Base-by-base conservation (phyloP, 2,888 invertebrate genomes). In the Autographa gamma region DNA sequence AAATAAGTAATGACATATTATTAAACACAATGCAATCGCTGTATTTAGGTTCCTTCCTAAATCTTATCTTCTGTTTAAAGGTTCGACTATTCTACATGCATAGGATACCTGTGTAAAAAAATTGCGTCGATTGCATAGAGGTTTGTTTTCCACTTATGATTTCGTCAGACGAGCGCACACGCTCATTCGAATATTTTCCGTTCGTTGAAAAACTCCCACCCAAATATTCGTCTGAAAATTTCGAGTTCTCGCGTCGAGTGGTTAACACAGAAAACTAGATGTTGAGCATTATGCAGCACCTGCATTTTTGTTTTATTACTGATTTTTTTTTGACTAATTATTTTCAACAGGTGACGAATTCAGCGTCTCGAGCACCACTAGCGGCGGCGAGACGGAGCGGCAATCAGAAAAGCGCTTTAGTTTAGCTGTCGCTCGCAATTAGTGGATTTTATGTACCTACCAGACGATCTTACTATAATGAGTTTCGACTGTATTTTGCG, bases 321-420 rank as follows among this genome's bases (percentile, higher is more conserved):
- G 92, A 92, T 93, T 95, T 95, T 91, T 54, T 95, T 96, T 96
- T 96, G 95, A 94, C 96, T 96, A 96, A 96, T 96, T 96, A 96
- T 96, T 96, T 95, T 93, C 92, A 95, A 95, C 95, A 95, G 95
- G 95, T 95, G 95, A 95, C 95, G 95, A 94, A 94, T 93, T 93
- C 89, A 89, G 85, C 90, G 94, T 94, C 94, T 95, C 92, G 89
- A 95, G 95, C 86, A 92, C 93, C 93, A 90, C 93, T 91, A 91
- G 64, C 74, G 82, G 78, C 86, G 90, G 88, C 86, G 88, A 89
- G 91, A 90, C 93, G 91, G 86, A 86, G 85, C 90, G 86, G 90
- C 88, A 92, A 91, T 91, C 90, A 90, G 85, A 86, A 90, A 91
- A 88, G 84, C 81, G 89, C 89, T 91, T 91, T 91, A 91, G 91